Conservation (phyloP, 92 coral and sea anemone species). For the Chrysogorgia sp. region DNA sequence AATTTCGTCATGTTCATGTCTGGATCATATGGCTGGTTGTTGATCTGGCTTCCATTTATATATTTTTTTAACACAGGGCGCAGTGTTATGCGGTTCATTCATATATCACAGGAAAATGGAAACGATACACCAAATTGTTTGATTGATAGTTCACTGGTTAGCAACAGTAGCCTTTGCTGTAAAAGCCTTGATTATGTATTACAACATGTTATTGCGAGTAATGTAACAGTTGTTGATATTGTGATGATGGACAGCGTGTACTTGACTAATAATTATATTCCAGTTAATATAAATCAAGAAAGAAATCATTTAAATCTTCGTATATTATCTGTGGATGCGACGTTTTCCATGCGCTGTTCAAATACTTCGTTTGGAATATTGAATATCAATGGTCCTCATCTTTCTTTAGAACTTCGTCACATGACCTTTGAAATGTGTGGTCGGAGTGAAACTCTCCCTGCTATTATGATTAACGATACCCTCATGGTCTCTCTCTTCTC, state of each 20-base stretch:
- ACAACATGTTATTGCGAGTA: slow-evolving; percentile 24
- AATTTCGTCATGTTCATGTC: no score
- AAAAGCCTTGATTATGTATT: slow-evolving; percentile 66
- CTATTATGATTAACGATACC: slow-evolving; percentile 61
- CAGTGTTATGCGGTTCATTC: background rate
- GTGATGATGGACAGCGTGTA: slow-evolving; percentile 56
- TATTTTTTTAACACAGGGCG: background rate
- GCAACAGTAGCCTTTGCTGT: slow-evolving; percentile 52
- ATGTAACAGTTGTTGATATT: slow-evolving; percentile 58
- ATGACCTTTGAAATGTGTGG: slow-evolving; percentile 70
- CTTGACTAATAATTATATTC: slow-evolving; percentile 33
- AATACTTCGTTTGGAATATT: slow-evolving; percentile 49
- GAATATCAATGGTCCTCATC: slow-evolving; percentile 9
- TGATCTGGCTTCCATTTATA: no score
- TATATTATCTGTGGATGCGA: slow-evolving; percentile 44
- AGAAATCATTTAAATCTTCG: background rate
- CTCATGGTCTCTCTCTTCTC: slow-evolving; percentile 61
- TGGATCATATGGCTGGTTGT: no score
- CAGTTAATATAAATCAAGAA: slow-evolving; percentile 11
- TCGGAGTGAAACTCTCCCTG: slow-evolving; percentile 57
- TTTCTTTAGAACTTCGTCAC: slow-evolving; percentile 35
- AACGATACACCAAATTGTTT: slow-evolving; percentile 56
- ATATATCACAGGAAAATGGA: slow-evolving; percentile 68
- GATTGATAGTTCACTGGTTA: background rate
- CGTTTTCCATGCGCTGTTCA: slow-evolving; percentile 41